phyloP scores from a whole-genome alignment of 2,888 invertebrate species.

The Eupithecia insigniata region DNA sequence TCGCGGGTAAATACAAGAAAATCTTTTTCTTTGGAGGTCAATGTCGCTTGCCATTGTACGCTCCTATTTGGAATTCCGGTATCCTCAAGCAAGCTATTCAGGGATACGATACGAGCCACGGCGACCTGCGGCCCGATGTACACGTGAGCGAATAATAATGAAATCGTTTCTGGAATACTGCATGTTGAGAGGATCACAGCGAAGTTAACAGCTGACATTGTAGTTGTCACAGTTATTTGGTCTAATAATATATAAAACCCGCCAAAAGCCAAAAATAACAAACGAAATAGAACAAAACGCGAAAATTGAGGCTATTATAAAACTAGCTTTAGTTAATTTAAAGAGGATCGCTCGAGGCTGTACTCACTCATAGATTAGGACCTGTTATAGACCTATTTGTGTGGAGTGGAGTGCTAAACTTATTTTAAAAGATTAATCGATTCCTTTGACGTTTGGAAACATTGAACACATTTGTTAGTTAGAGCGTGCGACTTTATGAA shows the following conservation, averaged over 20 bases:
- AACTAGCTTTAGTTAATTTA: not conserved
- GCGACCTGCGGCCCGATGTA: not conserved
- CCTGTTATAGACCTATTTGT: too few species aligned
- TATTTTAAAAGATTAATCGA: slow-evolving; percentile 1
- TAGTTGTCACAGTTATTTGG: not conserved
- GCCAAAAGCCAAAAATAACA: not conserved
- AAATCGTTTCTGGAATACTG: not conserved
- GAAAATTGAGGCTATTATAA: not conserved
- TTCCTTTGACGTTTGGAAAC: not conserved
- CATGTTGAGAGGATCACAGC: not conserved
- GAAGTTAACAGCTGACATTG: not conserved
- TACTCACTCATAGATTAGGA: too few species aligned
- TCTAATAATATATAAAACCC: not conserved
- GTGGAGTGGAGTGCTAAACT: not conserved
- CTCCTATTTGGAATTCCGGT: not conserved
- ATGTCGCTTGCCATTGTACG: not conserved
- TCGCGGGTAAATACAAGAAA: not conserved
- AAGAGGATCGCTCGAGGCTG: not conserved
- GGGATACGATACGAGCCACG: not conserved
- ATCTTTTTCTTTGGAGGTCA: not conserved
- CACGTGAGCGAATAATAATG: not conserved
- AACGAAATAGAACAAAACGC: not conserved
- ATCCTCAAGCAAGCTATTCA: not conserved
- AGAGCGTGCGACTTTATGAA: not conserved
- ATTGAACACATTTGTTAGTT: not conserved